These are phyloP conservation scores for Nemotelus pantherinus DNA, from an alignment of 2,888 invertebrate species.

Conservation along the genomic window DNA sequence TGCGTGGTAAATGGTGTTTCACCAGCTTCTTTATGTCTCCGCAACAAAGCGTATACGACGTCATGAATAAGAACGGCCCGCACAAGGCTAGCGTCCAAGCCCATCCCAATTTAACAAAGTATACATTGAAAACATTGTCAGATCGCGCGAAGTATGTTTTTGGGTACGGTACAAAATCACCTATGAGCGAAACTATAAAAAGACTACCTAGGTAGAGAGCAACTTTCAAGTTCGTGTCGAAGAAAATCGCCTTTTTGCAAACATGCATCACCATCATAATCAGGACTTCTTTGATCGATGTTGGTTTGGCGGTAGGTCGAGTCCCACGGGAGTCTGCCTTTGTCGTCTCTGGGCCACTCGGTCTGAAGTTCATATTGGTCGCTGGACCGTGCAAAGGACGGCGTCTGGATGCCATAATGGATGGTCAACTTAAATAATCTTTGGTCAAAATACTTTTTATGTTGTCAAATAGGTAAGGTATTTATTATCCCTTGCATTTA, in stretches of 20 bases:
- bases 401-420: constrained; percentile 64
- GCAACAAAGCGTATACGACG: constrained; percentile 85
- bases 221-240: constrained; percentile 86
- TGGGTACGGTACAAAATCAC: constrained; percentile 84
- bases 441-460: neutral
- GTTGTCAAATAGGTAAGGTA: neutral
- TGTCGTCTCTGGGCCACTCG: constrained; percentile 65
- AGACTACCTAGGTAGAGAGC: constrained; percentile 84
- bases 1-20: constrained; percentile 77
- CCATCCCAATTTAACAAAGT: constrained; percentile 98
- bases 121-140: constrained; percentile 89
- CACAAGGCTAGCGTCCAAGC: constrained; percentile 90
- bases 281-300: constrained; percentile 82
- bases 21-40: constrained; percentile 76
- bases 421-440: neutral
- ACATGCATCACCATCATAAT: constrained; percentile 84
- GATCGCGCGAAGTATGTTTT: constrained; percentile 91
- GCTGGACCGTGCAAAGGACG: constrained; percentile 60
- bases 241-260: constrained; percentile 88
- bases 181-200: constrained; percentile 83
- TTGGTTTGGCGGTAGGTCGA: constrained; percentile 84
- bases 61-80: constrained; percentile 81
- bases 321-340: constrained; percentile 73
- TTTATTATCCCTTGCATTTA: neutral
- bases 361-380: constrained; percentile 70